Evolutionary conservation across 1,140 invertebrate genomes (phyloP), one percentile per base, ranked within the genome.

Genomic region (Lordiphosa stackelbergi): DNA sequence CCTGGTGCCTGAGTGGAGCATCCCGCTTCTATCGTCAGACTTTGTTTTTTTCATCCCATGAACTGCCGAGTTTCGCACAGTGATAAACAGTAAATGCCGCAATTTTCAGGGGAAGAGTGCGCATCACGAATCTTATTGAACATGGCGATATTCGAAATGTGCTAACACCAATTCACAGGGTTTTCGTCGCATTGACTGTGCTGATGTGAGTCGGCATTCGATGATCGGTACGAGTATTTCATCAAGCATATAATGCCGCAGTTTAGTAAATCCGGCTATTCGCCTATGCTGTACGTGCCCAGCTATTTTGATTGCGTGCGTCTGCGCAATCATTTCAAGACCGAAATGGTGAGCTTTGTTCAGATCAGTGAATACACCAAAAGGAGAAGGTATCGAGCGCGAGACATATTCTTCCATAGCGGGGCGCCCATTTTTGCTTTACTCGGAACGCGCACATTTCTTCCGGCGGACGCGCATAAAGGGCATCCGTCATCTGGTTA

Each of bases 221-320:
- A 99, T 47, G 89, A 90, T 11, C 90, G 97, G 69, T 97, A 99
- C 87, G 89, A 96, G n/a, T 95, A 94, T 88, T 99, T 99, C 70
- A 89, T 92, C 0, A 92, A 92, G 24, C 93, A 96, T 89, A 90
- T 99, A 37, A 87, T 98, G 12, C 95, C 96, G 0, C 93, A 95
- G 54, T 95, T 94, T 66, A 93, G 91, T 55, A 93, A 95, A 65
- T 89, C 90, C 10, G 89, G 94, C 4, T 95, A 94, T 92, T 92
- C 92, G 47, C 95, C 97, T 0, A 85, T 99, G 34, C 93, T 99
- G 40, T 99, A 94, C 89, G 90, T 99, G 37, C 95, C 97, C 0
- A 97, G 94, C 35, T 99, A 99, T 88, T 99, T 97, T 85, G 98
- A 99, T 88, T 99, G 93, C 90, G 95, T 99, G 0, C 90, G 93